Evolutionary conservation across 2,113 vertebrate genomes (phyloP).

Genomic region (Cephalopholis sonnerati): DNA sequence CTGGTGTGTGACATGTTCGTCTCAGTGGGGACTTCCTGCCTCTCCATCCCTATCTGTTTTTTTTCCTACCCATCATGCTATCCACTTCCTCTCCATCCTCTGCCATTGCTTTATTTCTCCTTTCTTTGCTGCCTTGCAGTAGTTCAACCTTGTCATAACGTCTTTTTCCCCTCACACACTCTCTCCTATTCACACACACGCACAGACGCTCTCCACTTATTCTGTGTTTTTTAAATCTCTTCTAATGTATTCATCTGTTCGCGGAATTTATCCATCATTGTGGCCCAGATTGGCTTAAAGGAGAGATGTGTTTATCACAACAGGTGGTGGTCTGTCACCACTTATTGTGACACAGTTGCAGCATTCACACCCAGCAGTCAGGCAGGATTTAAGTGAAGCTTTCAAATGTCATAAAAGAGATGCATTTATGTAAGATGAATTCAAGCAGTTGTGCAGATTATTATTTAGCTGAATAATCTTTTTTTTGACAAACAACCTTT

Average conservation of each 20-base stretch:
- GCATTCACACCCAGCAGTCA: constrained; percentile 14
- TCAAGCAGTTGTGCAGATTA: constrained; percentile 4
- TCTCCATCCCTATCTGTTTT: constrained; percentile 32
- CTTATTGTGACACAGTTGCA: constrained; percentile 36
- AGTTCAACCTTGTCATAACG: constrained; percentile 47
- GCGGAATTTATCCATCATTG: constrained; percentile 20
- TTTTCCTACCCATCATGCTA: constrained; percentile 42
- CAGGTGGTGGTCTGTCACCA: constrained; percentile 35
- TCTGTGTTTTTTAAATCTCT: constrained; percentile 13
- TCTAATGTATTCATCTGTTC: constrained; percentile 21
- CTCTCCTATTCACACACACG: background rate
- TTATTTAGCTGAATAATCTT: constrained; percentile 1
- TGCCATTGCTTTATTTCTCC: constrained; percentile 34
- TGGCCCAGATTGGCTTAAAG: constrained; percentile 23
- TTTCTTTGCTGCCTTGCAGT: constrained; percentile 35
- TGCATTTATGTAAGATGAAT: constrained; percentile 6
- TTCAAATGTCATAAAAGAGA: constrained; percentile 25
- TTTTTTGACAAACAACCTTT: background rate
- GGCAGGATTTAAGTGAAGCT: background rate
- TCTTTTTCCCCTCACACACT: constrained; percentile 9
- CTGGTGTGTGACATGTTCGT: constrained; percentile 74
- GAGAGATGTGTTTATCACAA: constrained; percentile 44
- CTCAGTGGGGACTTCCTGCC: constrained; percentile 67
- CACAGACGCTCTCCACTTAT: background rate
- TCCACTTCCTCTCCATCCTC: constrained; percentile 38